Conservation (phyloP, 2,888 invertebrate species). For the Oasisia sp. region DNA sequence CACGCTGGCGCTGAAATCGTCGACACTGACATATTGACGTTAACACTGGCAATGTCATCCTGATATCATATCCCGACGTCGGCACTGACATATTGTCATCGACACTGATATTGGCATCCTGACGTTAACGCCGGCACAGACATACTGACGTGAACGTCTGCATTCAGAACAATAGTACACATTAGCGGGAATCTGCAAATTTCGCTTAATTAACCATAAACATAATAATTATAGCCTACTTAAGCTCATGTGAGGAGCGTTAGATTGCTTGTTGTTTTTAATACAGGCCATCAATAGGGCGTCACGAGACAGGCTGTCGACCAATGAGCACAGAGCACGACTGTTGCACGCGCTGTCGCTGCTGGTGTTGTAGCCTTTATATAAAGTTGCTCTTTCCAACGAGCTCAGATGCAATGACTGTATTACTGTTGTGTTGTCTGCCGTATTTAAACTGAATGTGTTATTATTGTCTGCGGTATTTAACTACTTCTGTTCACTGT, state of each 20-base stretch:
- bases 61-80: too few relatives aligned
- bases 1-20: too few relatives aligned
- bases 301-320: not conserved
- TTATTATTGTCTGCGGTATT: too few relatives aligned
- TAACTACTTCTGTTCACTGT: too few relatives aligned
- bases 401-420: not conserved
- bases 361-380: not conserved
- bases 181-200: not conserved
- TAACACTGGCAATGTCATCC: too few relatives aligned
- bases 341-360: not conserved
- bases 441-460: too few relatives aligned
- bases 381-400: not conserved
- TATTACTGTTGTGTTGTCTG: too few relatives aligned
- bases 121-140: not conserved
- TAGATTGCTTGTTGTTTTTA: not conserved
- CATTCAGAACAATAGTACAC: not conserved
- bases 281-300: not conserved
- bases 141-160: not conserved
- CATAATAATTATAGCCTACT: not conserved
- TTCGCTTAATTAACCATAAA: not conserved
- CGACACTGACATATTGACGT: too few relatives aligned
- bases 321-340: not conserved
- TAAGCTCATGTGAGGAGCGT: not conserved
- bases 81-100: too few relatives aligned
- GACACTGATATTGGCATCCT: not conserved